These are phyloP conservation scores for Zingel zingel DNA, from an alignment of 2,113 vertebrate species.

Conservation along the genomic window DNA sequence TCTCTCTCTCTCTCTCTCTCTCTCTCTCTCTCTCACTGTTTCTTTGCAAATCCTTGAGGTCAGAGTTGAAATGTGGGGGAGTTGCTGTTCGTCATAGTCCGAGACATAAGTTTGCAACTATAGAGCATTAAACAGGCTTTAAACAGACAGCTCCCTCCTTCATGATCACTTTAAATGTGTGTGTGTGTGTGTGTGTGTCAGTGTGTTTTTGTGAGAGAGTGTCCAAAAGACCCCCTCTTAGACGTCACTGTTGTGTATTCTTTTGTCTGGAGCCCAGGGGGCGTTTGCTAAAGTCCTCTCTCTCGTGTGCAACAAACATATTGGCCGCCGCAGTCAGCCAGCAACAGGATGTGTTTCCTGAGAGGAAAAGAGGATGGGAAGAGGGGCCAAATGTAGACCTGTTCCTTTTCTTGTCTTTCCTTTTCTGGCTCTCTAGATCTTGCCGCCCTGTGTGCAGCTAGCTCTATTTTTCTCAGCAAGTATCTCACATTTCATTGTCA, in stretches of 20 bases:
- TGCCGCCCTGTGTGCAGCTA: slow-evolving; percentile 36
- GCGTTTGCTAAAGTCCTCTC: slow-evolving; percentile 72
- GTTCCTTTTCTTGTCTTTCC: slow-evolving; percentile 77
- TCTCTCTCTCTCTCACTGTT: slow-evolving; percentile 12
- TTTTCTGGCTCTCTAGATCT: slow-evolving; percentile 77
- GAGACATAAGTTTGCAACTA: slow-evolving; percentile 43
- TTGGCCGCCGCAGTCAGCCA: slow-evolving; percentile 84
- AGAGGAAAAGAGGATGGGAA: slow-evolving; percentile 89
- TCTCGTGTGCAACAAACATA: slow-evolving; percentile 87
- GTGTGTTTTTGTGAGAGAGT: slow-evolving; percentile 59
- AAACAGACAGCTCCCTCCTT: slow-evolving; percentile 56
- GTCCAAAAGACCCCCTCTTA: slow-evolving; percentile 61
- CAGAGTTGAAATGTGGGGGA: slow-evolving; percentile 67
- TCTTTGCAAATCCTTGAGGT: slow-evolving; percentile 65
- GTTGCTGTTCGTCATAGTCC: slow-evolving; percentile 46
- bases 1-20: slow-evolving; percentile 18
- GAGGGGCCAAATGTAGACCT: slow-evolving; percentile 83
- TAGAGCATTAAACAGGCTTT: slow-evolving; percentile 10
- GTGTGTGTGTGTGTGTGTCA: slow-evolving; percentile 43
- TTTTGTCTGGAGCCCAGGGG: slow-evolving; percentile 79
- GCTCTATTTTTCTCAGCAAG: slow-evolving; percentile 14
- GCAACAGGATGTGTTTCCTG: slow-evolving; percentile 99
- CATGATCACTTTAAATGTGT: slow-evolving; percentile 60
- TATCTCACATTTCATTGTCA: slow-evolving; percentile 12
- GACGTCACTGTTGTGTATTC: slow-evolving; percentile 78